Percentiles rank a stretch among this genome's conserved stretches.
These are phyloP conservation scores for Sinohyriopsis cumingii DNA, from an alignment of 2,888 invertebrate species.

Conservation along the genomic window DNA sequence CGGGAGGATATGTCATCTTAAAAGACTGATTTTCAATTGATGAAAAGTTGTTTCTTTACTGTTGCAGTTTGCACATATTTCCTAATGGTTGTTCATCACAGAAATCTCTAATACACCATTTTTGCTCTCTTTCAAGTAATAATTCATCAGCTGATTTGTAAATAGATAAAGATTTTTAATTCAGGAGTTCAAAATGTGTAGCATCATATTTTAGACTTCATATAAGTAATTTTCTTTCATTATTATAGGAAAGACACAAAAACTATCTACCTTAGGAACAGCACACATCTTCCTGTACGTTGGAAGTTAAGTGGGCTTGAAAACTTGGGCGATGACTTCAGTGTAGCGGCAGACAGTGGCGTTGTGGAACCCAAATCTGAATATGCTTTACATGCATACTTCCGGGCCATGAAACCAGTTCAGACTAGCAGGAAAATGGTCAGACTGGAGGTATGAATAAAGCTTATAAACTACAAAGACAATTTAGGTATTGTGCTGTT, in stretches of 20 bases:
- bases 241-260: slow-evolving; percentile 71
- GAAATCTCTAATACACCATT: no score
- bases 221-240: no score
- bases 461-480: neutral
- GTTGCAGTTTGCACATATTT: no score
- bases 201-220: no score
- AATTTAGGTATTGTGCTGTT: neutral
- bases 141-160: no score
- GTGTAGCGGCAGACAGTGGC: slow-evolving; percentile 69
- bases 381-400: slow-evolving; percentile 70
- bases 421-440: slow-evolving; percentile 68
- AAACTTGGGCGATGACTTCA: slow-evolving; percentile 72
- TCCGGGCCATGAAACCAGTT: slow-evolving; percentile 71
- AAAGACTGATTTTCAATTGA: no score
- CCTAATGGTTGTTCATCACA: no score
- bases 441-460: slow-evolving; percentile 64
- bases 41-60: no score
- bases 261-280: slow-evolving; percentile 70
- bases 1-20: no score
- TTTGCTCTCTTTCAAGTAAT: no score
- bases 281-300: slow-evolving; percentile 70
- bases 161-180: no score
- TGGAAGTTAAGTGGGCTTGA: slow-evolving; percentile 72
- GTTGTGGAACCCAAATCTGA: slow-evolving; percentile 70
- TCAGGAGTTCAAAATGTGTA: no score